A percentile compares a stretch with the other conserved stretches of the same genome.
Evolutionary conservation across 2,797 vertebrate genomes (phyloP).

Genomic region (Halcyon badia): DNA sequence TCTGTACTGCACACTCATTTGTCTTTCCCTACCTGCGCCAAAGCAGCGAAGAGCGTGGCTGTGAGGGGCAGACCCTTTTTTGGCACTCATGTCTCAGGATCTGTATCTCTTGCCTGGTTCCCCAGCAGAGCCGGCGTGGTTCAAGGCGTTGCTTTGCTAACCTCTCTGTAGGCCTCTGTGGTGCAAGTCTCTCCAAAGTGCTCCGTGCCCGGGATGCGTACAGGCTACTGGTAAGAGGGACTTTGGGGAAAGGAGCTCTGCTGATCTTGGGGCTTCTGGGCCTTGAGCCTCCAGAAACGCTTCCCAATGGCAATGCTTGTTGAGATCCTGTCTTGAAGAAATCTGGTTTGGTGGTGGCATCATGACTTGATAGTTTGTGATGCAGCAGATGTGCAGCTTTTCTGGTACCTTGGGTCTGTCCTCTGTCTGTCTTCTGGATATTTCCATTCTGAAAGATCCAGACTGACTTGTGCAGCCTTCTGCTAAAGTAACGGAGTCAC

Average conservation of each 20-base stretch:
- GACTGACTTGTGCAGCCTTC: background rate
- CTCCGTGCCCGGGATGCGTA: background rate
- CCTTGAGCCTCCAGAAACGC: rapidly evolving
- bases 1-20: background rate
- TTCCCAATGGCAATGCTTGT: background rate
- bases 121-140: background rate
- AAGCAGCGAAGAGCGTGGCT: background rate
- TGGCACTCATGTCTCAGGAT: background rate
- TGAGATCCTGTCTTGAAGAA: background rate
- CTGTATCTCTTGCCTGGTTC: background rate
- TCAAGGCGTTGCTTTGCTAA: background rate
- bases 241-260: background rate
- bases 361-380: background rate
- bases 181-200: background rate
- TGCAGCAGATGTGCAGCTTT: background rate
- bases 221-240: background rate
- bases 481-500: background rate
- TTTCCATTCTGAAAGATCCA: background rate
- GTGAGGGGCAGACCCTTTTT: background rate
- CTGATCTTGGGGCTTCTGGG: background rate
- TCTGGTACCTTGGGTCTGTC: background rate
- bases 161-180: background rate
- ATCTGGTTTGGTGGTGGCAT: background rate
- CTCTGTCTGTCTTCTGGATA: background rate
- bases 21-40: background rate